Conservation (phyloP, 2,888 invertebrate species). For the Trimorus sp. region DNA sequence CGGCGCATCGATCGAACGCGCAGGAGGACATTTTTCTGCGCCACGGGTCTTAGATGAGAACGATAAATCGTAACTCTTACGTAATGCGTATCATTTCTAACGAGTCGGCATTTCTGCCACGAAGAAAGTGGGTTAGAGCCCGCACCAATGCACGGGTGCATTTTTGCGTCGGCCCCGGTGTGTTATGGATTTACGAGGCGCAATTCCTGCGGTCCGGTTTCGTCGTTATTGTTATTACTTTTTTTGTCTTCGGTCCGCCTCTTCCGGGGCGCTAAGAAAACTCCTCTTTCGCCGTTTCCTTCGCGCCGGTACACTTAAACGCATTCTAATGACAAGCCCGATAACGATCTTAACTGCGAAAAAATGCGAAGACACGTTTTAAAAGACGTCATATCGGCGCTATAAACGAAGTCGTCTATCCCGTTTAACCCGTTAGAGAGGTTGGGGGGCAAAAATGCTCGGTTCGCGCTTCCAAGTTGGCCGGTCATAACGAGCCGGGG, state of each 20-base stretch:
- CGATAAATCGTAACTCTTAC: constrained; percentile 56
- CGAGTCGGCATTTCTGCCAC: constrained; percentile 53
- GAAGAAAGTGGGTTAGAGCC: constrained; percentile 60
- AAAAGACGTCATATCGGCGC: constrained; percentile 56
- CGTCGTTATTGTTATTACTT: neutral
- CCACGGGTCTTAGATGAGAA: constrained; percentile 49
- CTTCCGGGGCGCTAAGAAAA: neutral
- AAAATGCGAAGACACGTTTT: constrained; percentile 54
- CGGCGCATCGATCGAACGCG: constrained; percentile 30
- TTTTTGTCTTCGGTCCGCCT: neutral
- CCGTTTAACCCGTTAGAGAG: constrained; percentile 76
- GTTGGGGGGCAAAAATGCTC: constrained; percentile 68
- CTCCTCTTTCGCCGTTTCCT: neutral
- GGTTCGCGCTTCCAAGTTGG: constrained; percentile 64
- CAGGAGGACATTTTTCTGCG: constrained; percentile 49
- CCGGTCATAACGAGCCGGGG: constrained; percentile 54
- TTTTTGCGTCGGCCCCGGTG: neutral
- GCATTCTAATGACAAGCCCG: constrained; percentile 35
- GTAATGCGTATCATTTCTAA: constrained; percentile 59
- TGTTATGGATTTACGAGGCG: constrained; percentile 42
- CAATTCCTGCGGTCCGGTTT: constrained; percentile 38
- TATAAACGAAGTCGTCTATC: constrained; percentile 74
- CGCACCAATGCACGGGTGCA: constrained; percentile 18
- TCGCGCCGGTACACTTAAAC: too few relatives aligned
- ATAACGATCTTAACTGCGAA: constrained; percentile 40